Evolutionary conservation across 2,797 vertebrate species (phyloP), one percentile per base, ranked within the genome.

Genomic region (Manis pentadactyla): DNA sequence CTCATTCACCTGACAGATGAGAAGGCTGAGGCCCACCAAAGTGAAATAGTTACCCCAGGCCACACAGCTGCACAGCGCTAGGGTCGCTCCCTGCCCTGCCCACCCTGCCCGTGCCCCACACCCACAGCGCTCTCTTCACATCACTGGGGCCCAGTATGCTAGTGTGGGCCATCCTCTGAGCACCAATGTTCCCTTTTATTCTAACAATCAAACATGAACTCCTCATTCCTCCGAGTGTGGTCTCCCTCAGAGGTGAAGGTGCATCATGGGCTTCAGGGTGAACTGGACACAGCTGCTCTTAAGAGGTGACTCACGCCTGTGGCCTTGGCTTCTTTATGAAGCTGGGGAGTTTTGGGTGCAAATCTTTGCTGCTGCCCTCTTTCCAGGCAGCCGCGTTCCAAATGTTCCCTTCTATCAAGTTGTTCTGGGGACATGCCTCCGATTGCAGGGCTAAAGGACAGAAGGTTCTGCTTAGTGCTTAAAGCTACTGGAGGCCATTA

Each of bases 141-240:
- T 51, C 57, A 9, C 21, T 14, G 12, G 39, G 55, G 42, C 66
- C 37, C 12, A 9, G n/a, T 25, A 46, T 31, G 31, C 61, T 25
- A 10, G 27, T 10, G 21, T 27, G n/a, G 17, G 69, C 51, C 64
- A 21, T 15, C 13, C 90, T 75, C 57, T 75, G 74, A 59, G 71
- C 59, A 29, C 64, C 63, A 91, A 17, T 8, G 25, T 46, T 34
- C 66, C 34, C 49, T 73, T 95, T 75, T 34, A 74, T 83, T 81
- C 83, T 61, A 78, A 75, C 94, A 69, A 63, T 55, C n/a, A 86
- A 82, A 91, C 69, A 81, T 31, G 83, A 87, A 78, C 55, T 85
- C n/a, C 75, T 57, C 57, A 84, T 69, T 88, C 55, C 37, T 79
- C 15, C 8, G 51, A 57, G 73, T 31, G 51, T 7, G 31, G 64